These are phyloP conservation scores for Heliangelus exortis DNA, from an alignment of 2,797 vertebrate genomes.

Conservation along the genomic window DNA sequence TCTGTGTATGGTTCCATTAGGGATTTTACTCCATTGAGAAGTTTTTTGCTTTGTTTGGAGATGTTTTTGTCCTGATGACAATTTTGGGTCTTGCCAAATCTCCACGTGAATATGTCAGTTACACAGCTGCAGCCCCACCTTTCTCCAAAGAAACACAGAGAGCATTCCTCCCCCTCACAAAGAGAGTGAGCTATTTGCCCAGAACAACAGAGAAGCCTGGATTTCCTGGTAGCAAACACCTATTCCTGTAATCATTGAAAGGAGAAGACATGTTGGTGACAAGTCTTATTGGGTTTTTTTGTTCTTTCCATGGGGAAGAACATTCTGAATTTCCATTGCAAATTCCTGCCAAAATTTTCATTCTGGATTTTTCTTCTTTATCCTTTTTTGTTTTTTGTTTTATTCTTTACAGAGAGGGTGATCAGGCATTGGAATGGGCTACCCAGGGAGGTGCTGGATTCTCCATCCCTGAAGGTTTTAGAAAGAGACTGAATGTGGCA, in stretches of 20 bases:
- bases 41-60: neutral
- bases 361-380: neutral
- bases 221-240: constrained; percentile 20
- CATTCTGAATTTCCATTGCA: neutral
- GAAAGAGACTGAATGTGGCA: too few relatives aligned
- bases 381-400: too few relatives aligned
- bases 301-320: neutral
- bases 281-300: neutral
- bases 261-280: neutral
- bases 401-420: neutral
- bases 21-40: neutral
- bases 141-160: neutral
- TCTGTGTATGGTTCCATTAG: neutral
- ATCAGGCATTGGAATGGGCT: too few relatives aligned
- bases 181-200: neutral
- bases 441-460: too few relatives aligned
- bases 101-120: neutral
- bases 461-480: too few relatives aligned
- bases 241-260: neutral
- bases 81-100: neutral
- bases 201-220: constrained; percentile 21
- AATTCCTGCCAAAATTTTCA: neutral
- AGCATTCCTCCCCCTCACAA: constrained; percentile 11
- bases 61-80: neutral
- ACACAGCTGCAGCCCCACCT: constrained; percentile 35